Evolutionary conservation across 2,113 vertebrate species (phyloP).

Genomic region (Benitochromis conjunctus): DNA sequence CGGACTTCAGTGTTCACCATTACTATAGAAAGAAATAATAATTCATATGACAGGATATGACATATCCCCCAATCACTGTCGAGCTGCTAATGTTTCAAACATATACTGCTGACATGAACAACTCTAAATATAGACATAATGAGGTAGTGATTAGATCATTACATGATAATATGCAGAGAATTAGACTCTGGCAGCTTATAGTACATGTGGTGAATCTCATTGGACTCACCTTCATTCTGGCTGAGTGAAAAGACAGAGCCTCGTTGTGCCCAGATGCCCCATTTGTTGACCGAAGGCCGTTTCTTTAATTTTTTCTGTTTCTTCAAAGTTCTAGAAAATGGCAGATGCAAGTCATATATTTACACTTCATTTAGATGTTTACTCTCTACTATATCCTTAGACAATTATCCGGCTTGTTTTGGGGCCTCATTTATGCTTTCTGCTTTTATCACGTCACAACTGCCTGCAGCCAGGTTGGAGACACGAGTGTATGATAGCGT

Average conservation of each 20-base stretch:
- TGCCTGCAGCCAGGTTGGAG: neutral
- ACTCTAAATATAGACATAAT: neutral
- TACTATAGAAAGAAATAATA: neutral
- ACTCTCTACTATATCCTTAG: neutral
- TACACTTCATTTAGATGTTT: neutral
- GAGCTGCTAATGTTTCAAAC: neutral
- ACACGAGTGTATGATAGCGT: neutral
- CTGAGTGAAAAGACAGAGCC: neutral
- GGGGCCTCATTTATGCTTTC: neutral
- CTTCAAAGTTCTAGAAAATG: neutral
- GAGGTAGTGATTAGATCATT: neutral
- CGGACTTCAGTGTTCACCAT: neutral
- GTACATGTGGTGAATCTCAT: neutral
- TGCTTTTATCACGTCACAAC: neutral
- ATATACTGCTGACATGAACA: neutral
- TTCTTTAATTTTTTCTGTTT: neutral
- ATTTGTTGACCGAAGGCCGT: neutral
- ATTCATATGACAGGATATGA: neutral
- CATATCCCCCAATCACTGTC: neutral
- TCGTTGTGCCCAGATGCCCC: neutral
- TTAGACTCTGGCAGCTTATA: neutral
- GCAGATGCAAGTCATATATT: neutral
- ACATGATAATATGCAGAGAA: neutral
- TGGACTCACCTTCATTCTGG: neutral
- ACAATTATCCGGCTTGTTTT: neutral